phyloP scores from a whole-genome alignment of 2,797 vertebrate species.

The Coccyzus lansbergi region DNA sequence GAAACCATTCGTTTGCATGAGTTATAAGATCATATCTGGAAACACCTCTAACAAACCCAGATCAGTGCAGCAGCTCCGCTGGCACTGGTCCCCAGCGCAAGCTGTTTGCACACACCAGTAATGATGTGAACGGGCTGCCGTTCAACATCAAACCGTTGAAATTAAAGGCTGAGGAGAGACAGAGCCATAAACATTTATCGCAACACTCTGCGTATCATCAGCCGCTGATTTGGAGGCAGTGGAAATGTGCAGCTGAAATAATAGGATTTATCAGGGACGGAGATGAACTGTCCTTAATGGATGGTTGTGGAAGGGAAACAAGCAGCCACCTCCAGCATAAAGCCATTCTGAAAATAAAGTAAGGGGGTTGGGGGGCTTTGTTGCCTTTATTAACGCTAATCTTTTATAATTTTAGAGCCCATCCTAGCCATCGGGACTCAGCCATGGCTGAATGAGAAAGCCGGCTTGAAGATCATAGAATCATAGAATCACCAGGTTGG shows the following conservation, averaged over 20 bases:
- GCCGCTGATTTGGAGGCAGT: conserved; percentile 52
- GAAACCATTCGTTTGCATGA: conserved; percentile 45
- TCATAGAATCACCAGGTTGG: too few species aligned
- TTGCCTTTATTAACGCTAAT: conserved; percentile 12
- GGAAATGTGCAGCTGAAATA: conserved; percentile 50
- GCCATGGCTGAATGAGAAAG: background rate
- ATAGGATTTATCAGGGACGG: conserved; percentile 39
- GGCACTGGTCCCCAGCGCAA: background rate
- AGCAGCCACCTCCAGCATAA: background rate
- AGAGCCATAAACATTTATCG: conserved; percentile 70
- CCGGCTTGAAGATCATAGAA: conserved; percentile 24
- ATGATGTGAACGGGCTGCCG: conserved; percentile 49
- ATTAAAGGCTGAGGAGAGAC: conserved; percentile 63
- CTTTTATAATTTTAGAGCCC: background rate
- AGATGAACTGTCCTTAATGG: conserved; percentile 39
- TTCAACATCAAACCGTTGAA: conserved; percentile 58
- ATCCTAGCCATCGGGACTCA: background rate
- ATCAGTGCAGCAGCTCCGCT: background rate
- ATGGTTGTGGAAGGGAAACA: conserved; percentile 6
- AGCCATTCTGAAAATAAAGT: conserved; percentile 1
- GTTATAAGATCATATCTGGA: conserved; percentile 55
- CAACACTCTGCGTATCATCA: conserved; percentile 51
- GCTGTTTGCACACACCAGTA: conserved; percentile 62
- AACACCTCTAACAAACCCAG: conserved; percentile 56
- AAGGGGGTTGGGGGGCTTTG: background rate